Evolutionary conservation across 2,113 vertebrate genomes (phyloP).

Genomic region (Hiodon alosoides): DNA sequence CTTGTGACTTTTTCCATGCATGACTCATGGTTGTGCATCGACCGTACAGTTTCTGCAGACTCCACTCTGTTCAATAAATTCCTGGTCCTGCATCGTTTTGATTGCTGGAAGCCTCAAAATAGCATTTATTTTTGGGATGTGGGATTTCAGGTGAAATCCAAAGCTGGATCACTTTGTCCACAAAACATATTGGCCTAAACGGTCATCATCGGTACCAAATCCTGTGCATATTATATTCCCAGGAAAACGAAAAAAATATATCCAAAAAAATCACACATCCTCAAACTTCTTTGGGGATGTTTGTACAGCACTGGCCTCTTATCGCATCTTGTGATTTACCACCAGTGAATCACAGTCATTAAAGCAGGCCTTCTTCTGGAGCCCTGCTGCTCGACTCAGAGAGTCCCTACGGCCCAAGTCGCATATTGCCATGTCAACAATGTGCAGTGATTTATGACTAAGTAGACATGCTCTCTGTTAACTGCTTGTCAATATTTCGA

Average conservation of each 20-base stretch:
- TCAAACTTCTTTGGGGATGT: conserved; percentile 51
- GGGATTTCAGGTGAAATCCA: too few relatives aligned
- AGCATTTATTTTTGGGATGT: too few relatives aligned
- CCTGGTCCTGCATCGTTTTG: too few relatives aligned
- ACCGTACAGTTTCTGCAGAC: too few relatives aligned
- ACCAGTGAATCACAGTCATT: conserved; percentile 49
- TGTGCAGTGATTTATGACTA: conserved; percentile 53
- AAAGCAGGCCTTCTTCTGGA: conserved; percentile 59
- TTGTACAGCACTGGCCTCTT: conserved; percentile 47
- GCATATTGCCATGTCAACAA: conserved; percentile 54
- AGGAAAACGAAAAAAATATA: neutral
- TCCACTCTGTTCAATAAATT: too few relatives aligned
- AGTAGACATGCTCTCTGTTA: conserved; percentile 40
- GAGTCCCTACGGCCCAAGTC: conserved; percentile 51
- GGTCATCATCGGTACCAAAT: neutral
- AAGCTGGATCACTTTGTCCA: too few relatives aligned
- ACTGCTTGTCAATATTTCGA: conserved; percentile 18
- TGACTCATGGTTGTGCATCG: too few relatives aligned
- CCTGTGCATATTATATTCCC: neutral
- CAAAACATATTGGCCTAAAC: neutral
- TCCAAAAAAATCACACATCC: conserved; percentile 37
- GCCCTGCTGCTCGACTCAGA: conserved; percentile 53
- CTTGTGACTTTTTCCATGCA: neutral
- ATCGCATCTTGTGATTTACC: conserved; percentile 61
- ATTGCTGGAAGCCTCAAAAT: too few relatives aligned